Conservation (phyloP, 1,140 invertebrate genomes). For the Sesamia nonagrioides region DNA sequence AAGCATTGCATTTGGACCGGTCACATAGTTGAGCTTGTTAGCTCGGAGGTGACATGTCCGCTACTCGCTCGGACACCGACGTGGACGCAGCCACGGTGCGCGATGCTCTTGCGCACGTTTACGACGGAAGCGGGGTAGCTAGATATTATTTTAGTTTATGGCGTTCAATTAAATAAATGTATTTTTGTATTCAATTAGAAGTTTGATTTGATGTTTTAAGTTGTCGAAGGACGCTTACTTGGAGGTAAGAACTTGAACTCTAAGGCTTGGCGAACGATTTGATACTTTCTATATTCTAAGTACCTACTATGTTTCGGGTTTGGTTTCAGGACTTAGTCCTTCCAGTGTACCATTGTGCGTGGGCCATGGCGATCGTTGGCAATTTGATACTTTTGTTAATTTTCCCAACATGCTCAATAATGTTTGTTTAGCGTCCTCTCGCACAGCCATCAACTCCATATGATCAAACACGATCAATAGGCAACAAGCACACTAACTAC, state of each 20-base stretch:
- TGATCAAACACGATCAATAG: slow-evolving; percentile 1
- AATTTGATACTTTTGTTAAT: neutral
- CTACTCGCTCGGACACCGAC: slow-evolving; percentile 24
- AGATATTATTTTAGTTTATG: slow-evolving; percentile 44
- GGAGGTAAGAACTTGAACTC: neutral
- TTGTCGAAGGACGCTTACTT: neutral
- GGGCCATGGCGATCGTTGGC: too few relatives aligned
- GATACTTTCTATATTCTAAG: neutral
- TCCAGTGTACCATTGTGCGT: too few relatives aligned
- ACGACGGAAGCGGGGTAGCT: slow-evolving; percentile 38
- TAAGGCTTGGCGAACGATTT: neutral
- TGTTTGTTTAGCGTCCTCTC: neutral
- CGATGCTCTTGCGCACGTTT: slow-evolving; percentile 22
- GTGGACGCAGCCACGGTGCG: neutral
- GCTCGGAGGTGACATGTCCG: slow-evolving; percentile 58
- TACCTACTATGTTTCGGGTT: too few relatives aligned
- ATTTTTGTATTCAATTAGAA: slow-evolving; percentile 41
- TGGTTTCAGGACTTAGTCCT: too few relatives aligned
- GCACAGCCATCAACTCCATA: neutral
- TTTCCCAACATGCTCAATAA: too few relatives aligned
- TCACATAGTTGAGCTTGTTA: slow-evolving; percentile 56
- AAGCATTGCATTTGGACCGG: slow-evolving; percentile 55
- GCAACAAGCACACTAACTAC: neutral
- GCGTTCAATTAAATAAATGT: slow-evolving; percentile 36
- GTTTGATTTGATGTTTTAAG: slow-evolving; percentile 28